phyloP scores from a whole-genome alignment of 2,888 invertebrate species.

The Gastrophysa polygoni region DNA sequence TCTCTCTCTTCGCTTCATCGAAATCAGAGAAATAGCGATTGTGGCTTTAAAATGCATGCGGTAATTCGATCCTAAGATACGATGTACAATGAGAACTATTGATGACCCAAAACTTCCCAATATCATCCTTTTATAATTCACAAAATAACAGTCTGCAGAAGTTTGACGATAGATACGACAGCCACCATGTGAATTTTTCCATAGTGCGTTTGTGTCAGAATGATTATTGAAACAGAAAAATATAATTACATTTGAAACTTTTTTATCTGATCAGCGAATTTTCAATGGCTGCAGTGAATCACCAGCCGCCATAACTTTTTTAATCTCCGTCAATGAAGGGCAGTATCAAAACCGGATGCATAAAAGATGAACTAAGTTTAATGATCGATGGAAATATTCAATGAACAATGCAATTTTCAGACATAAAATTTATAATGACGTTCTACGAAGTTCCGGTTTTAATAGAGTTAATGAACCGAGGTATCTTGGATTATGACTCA shows the following conservation, averaged over 20 bases:
- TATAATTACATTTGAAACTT: background rate
- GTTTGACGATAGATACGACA: too few relatives aligned
- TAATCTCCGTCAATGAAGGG: conserved; percentile 9
- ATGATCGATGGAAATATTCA: conserved; percentile 36
- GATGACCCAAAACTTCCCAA: too few relatives aligned
- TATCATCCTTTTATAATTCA: too few relatives aligned
- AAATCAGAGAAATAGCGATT: too few relatives aligned
- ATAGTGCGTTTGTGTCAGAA: too few relatives aligned
- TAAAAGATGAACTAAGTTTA: conserved; percentile 28
- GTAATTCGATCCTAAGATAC: too few relatives aligned
- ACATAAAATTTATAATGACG: conserved; percentile 33
- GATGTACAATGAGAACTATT: too few relatives aligned
- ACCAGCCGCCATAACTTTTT: background rate
- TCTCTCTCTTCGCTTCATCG: too few relatives aligned
- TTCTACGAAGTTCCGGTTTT: background rate
- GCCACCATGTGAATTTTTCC: too few relatives aligned
- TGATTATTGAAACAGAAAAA: too few relatives aligned
- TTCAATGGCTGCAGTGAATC: background rate
- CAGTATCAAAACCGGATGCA: conserved; percentile 15
- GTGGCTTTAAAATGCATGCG: too few relatives aligned
- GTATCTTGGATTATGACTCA: background rate
- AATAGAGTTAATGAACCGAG: background rate
- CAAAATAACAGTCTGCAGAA: too few relatives aligned
- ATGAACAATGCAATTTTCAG: conserved; percentile 43
- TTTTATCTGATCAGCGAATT: background rate